A percentile compares a stretch with the other conserved stretches of the same genome.
These are phyloP conservation scores for Drosophila pseudotalamancana DNA, from an alignment of 2,888 invertebrate genomes.

Conservation along the genomic window DNA sequence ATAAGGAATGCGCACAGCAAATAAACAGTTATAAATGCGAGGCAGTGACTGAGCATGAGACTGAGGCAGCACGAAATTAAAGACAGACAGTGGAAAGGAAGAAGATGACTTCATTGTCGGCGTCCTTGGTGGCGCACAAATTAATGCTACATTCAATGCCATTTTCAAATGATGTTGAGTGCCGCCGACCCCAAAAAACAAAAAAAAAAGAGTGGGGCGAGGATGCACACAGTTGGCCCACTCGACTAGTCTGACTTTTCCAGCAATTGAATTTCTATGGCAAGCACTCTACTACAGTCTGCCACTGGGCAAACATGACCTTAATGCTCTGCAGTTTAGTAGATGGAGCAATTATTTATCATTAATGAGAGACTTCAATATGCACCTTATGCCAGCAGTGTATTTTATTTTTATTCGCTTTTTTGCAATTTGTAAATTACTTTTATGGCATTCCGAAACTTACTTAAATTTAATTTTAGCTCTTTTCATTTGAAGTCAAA, in stretches of 20 bases:
- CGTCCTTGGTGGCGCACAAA: constrained; percentile 69
- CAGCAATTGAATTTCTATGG: constrained; percentile 67
- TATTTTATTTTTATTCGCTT: background rate
- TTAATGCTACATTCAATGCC: constrained; percentile 79
- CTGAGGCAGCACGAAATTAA: constrained; percentile 15
- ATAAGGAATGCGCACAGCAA: constrained; percentile 48
- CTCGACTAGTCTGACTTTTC: constrained; percentile 46
- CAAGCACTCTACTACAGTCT: constrained; percentile 15
- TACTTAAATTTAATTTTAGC: constrained; percentile 67
- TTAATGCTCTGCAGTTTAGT: constrained; percentile 7
- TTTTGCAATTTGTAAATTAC: constrained; percentile 65
- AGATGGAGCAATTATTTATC: too few species aligned
- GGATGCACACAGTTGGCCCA: constrained; percentile 61
- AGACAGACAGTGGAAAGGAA: constrained; percentile 23
- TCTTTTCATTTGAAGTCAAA: constrained; percentile 15
- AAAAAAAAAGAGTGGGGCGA: constrained; percentile 3
- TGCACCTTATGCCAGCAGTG: background rate
- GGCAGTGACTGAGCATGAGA: constrained; percentile 19
- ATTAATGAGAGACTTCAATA: too few species aligned
- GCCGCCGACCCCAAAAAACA: constrained; percentile 40
- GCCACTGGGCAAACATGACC: too few species aligned
- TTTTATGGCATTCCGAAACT: constrained; percentile 76
- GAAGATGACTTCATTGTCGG: constrained; percentile 56
- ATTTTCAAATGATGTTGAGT: constrained; percentile 72
- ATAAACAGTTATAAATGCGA: constrained; percentile 71